Conservation (phyloP, 2,113 vertebrate species). For the Delphinus delphis region DNA sequence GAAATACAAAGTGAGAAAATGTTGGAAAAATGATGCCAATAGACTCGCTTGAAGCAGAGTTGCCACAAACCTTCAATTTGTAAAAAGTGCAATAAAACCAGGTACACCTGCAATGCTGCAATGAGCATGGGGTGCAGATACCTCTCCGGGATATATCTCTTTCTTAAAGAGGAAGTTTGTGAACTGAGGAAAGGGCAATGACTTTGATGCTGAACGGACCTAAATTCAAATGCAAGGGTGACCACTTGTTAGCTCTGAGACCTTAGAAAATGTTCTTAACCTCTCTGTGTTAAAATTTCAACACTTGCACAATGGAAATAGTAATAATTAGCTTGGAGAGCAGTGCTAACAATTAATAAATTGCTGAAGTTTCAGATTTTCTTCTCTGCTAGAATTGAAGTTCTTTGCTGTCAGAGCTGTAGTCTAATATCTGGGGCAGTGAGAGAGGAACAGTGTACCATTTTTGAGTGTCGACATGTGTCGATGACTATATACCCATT, state of each 20-base stretch:
- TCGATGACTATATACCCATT: neutral
- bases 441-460: neutral
- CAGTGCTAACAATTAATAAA: neutral
- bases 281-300: neutral
- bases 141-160: neutral
- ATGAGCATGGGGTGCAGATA: neutral
- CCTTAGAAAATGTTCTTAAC: neutral
- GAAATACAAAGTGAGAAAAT: neutral
- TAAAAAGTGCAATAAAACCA: neutral
- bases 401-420: neutral
- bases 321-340: neutral
- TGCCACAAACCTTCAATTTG: neutral
- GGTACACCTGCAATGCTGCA: neutral
- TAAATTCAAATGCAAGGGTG: neutral
- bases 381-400: neutral
- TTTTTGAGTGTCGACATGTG: neutral
- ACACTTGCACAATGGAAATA: neutral
- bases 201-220: neutral
- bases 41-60: neutral
- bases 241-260: neutral
- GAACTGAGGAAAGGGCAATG: neutral
- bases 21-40: neutral
- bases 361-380: neutral
- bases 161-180: neutral
- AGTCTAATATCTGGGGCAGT: neutral